Evolutionary conservation across 2,888 invertebrate genomes (phyloP).

Genomic region (Nineta flava): DNA sequence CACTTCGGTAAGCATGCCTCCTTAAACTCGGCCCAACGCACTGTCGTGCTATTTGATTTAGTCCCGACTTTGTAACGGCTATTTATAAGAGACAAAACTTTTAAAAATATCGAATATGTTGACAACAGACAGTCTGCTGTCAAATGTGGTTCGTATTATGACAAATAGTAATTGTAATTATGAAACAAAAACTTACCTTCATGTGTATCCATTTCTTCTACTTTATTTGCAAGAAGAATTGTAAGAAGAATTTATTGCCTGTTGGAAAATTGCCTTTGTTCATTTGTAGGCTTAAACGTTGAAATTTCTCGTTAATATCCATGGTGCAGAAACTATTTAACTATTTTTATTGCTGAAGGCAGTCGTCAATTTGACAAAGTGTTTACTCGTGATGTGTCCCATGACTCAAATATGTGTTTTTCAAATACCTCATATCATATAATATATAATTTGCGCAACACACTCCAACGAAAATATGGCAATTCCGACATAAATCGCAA

Average conservation of each 20-base stretch:
- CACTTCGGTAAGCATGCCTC: no score
- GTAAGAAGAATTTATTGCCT: conserved; percentile 28
- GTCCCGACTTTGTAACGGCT: no score
- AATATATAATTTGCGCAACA: no score
- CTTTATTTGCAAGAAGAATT: conserved; percentile 53
- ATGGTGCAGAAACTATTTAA: conserved; percentile 3
- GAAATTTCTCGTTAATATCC: conserved; percentile 19
- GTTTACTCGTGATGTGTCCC: conserved; percentile 90
- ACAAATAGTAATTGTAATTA: conserved; percentile 17
- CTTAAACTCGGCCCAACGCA: no score
- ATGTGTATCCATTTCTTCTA: conserved; percentile 74
- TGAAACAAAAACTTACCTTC: conserved; percentile 37
- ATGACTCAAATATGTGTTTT: conserved; percentile 71
- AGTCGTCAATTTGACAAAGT: conserved; percentile 65
- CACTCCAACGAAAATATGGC: no score
- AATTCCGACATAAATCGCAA: no score
- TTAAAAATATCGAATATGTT: background rate
- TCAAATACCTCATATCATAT: conserved; percentile 50
- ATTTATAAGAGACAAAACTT: background rate
- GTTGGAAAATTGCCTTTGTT: conserved; percentile 22
- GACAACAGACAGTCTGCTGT: conserved; percentile 12
- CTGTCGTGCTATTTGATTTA: no score
- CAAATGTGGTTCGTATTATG: conserved; percentile 10
- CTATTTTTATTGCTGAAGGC: conserved; percentile 49
- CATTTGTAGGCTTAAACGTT: conserved; percentile 21